Percentiles rank a stretch among this genome's conserved stretches.
These are phyloP conservation scores for Ivindomyrus marchei DNA, from an alignment of 2,113 vertebrate species.

Conservation along the genomic window DNA sequence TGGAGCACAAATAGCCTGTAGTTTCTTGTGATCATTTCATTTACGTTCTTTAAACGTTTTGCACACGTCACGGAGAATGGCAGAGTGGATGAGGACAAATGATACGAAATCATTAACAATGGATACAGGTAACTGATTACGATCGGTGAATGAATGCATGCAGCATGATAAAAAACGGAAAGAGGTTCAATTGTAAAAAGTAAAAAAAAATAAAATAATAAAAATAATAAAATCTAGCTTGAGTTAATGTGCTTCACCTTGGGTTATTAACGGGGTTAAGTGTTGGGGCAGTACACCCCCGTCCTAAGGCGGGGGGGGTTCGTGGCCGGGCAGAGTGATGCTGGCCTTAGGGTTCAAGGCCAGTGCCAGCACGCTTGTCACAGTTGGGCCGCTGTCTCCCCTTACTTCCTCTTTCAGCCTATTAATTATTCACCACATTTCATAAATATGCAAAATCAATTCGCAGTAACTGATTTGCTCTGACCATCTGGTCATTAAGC, in stretches of 20 bases:
- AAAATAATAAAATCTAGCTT: not conserved
- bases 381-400: slow-evolving; percentile 13
- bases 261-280: not conserved
- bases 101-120: slow-evolving; percentile 29
- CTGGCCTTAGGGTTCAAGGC: not conserved
- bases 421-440: slow-evolving; percentile 54
- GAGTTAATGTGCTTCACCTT: not conserved
- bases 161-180: slow-evolving; percentile 19
- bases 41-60: slow-evolving; percentile 25
- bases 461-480: slow-evolving; percentile 39
- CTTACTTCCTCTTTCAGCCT: slow-evolving; percentile 35
- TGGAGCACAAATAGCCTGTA: not conserved
- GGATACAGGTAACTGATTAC: slow-evolving; percentile 31
- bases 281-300: not conserved
- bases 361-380: slow-evolving; percentile 1
- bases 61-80: slow-evolving; percentile 31
- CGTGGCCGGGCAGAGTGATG: not conserved
- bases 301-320: not conserved
- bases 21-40: not conserved
- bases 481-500: slow-evolving; percentile 51
- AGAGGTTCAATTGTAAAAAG: not conserved
- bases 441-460: slow-evolving; percentile 58
- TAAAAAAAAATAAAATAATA: not conserved
- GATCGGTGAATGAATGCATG: slow-evolving; percentile 18
- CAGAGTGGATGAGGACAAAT: slow-evolving; percentile 22